These are phyloP conservation scores for Catharus ustulatus DNA, from an alignment of 2,797 vertebrate genomes.

Conservation along the genomic window DNA sequence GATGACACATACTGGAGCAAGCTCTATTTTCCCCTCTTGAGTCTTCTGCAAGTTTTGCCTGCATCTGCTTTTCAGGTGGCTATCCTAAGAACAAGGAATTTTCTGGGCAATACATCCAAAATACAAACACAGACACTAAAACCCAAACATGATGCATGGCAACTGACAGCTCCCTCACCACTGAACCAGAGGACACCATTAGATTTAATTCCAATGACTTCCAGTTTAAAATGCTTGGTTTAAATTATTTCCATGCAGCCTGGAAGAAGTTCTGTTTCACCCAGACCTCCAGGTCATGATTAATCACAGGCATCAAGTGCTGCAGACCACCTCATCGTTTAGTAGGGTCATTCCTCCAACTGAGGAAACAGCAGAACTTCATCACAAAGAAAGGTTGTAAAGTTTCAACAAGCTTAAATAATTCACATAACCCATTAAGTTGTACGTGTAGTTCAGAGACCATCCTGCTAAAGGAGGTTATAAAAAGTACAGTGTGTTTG, in stretches of 20 bases:
- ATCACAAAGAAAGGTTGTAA: background rate
- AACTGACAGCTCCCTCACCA: background rate
- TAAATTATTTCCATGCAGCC: background rate
- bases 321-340: background rate
- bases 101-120: background rate
- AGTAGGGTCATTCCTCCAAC: background rate
- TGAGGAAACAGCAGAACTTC: background rate
- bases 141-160: rapidly evolving
- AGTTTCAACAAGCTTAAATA: background rate
- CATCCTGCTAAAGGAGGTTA: background rate
- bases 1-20: background rate
- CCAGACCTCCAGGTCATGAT: background rate
- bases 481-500: background rate
- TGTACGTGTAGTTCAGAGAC: background rate
- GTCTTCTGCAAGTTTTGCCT: background rate
- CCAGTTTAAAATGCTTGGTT: background rate
- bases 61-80: background rate
- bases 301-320: background rate
- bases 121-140: background rate
- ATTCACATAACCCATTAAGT: background rate
- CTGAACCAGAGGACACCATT: background rate
- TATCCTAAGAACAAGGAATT: background rate
- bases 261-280: background rate
- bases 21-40: background rate
- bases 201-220: background rate